Evolutionary conservation across 2,113 vertebrate genomes (phyloP).

Genomic region (Perca fluviatilis): DNA sequence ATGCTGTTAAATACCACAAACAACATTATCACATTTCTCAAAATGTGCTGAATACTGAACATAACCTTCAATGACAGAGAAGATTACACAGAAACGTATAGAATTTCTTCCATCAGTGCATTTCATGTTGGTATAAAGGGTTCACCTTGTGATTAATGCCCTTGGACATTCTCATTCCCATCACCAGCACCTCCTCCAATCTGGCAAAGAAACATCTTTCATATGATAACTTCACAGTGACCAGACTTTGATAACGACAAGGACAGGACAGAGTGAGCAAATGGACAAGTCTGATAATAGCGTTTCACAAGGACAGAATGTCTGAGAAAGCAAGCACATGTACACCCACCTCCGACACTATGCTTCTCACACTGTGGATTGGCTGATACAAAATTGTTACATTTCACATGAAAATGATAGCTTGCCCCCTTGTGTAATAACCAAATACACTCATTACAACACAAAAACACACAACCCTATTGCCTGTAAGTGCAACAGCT

Average conservation of each 20-base stretch:
- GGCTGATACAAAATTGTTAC: not conserved
- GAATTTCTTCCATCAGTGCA: not conserved
- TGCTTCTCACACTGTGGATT: constrained; percentile 9
- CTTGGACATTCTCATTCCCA: constrained; percentile 90
- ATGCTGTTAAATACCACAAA: constrained; percentile 78
- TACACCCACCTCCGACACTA: not conserved
- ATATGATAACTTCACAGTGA: constrained; percentile 22
- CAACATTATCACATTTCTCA: not conserved
- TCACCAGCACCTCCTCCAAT: constrained; percentile 90
- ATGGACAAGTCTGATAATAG: constrained; percentile 7
- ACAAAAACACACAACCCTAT: not conserved
- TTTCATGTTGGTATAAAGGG: not conserved
- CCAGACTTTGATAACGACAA: constrained; percentile 12
- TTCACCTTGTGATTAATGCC: constrained; percentile 91
- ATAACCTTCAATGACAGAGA: not conserved
- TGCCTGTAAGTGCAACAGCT: constrained; percentile 69
- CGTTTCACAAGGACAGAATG: constrained; percentile 49
- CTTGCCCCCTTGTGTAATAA: not conserved
- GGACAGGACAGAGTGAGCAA: constrained; percentile 16
- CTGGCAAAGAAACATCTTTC: constrained; percentile 77
- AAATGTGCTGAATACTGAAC: not conserved
- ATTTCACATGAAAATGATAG: constrained; percentile 38
- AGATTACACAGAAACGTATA: not conserved
- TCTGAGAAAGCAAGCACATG: constrained; percentile 36
- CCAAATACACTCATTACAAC: not conserved